Base-by-base conservation (phyloP, 2,888 invertebrate genomes). In the Conus canariensis region DNA sequence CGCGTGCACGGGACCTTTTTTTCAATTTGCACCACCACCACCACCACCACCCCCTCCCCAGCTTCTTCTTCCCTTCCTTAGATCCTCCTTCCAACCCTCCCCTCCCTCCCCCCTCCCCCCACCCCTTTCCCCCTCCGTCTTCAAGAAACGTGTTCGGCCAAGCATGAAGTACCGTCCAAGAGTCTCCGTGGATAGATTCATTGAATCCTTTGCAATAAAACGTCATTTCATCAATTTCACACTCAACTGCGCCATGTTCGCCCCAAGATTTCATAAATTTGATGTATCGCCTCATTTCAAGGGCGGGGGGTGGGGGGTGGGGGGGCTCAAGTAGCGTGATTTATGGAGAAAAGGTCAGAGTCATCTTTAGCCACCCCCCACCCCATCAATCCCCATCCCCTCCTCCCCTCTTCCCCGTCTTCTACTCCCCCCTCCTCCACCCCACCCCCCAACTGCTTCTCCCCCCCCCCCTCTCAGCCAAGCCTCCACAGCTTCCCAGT, bases 161-260 rank as follows among this genome's bases (percentile, higher is more conserved):
- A 85, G 89, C 89, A 70, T 89, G 89, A 70, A 85, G 89, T 74
- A 58, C 67, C 87, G 88, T 67, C 89, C 88, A 87, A 90, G 89
- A 90, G 74, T 88, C 82, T 83, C 85, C 59, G 88, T 85, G 88
- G 88, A 90, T 89, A 90, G 90, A 90, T 90, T 89, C 90, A 91
- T 91, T 91, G 90, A 91, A 89, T 89, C 88, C 77, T 87, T 90
- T 88, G 90, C 90, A 90, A 92, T 92, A 92, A 92, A 92, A 91
- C 91, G 92, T 92, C 92, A 87, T 91, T 92, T 91, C 92, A 91
- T 92, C 92, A 92, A 91, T 91, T 91, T 92, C 90, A 88, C 82
- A 88, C 90, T 87, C 90, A 83, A 87, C 56, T 87, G 90, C 88
- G 19, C 22, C 90, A 88, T 85, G 74, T 77, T 80, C 90, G 90